phyloP scores from a whole-genome alignment of 2,888 invertebrate genomes.

The Congeria kusceri region DNA sequence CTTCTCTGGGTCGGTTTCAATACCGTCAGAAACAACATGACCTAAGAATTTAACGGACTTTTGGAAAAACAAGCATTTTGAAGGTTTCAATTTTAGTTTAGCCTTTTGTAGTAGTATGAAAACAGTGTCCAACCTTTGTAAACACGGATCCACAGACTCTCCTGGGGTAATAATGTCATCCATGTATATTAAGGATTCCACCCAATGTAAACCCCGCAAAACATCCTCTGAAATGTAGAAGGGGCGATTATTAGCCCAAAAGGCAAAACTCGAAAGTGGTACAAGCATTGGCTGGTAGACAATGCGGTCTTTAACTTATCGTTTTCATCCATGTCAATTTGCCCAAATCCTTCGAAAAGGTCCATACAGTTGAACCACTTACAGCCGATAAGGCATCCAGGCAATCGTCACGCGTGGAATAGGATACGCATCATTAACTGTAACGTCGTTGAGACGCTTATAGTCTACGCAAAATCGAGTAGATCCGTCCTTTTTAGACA shows the following conservation, averaged over 20 bases:
- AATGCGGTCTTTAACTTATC: conserved; percentile 64
- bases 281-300: conserved; percentile 43
- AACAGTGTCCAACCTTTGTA: conserved; percentile 11
- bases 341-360: conserved; percentile 57
- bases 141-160: conserved; percentile 2
- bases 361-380: conserved; percentile 59
- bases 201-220: conserved; percentile 50
- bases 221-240: conserved; percentile 59
- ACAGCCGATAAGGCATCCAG: conserved; percentile 42
- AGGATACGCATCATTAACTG: conserved; percentile 45
- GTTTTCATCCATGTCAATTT: conserved; percentile 42
- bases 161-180: conserved; percentile 27
- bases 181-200: conserved; percentile 31
- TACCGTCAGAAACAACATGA: conserved; percentile 18
- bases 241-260: conserved; percentile 59
- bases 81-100: conserved; percentile 31
- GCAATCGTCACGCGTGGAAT: conserved; percentile 50
- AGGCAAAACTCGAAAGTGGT: conserved; percentile 53
- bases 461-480: conserved; percentile 55
- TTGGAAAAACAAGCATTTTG: conserved; percentile 30
- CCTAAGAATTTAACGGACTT: conserved; percentile 27
- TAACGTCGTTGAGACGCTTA: conserved; percentile 39
- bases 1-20: conserved; percentile 43
- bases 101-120: conserved; percentile 5
- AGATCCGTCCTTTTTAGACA: conserved; percentile 46